A percentile compares a stretch with the other conserved stretches of the same genome.
phyloP scores from a whole-genome alignment of 2,113 vertebrate genomes.

The Cynoglossus semilaevis region DNA sequence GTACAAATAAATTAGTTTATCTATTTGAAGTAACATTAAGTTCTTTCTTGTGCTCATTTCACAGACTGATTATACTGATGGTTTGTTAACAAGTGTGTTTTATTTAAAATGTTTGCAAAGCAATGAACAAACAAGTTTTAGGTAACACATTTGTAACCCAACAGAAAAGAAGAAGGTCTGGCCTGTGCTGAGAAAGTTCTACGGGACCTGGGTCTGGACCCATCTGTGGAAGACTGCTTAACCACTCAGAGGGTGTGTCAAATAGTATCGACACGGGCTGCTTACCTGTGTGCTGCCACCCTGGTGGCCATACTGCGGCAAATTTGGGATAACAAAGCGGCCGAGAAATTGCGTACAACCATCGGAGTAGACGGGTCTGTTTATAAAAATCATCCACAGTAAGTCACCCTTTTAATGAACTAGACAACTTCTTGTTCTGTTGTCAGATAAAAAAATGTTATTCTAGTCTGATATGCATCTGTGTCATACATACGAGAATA shows the following conservation, averaged over 20 bases:
- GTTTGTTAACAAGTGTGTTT: too few relatives aligned
- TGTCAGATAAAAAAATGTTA: too few relatives aligned
- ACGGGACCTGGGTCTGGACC: constrained; percentile 80
- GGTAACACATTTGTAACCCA: not conserved
- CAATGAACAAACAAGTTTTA: not conserved
- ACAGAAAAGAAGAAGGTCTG: constrained; percentile 86
- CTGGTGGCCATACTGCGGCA: constrained; percentile 86
- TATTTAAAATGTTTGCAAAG: not conserved
- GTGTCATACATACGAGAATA: too few relatives aligned
- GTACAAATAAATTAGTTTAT: too few relatives aligned
- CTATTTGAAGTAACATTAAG: too few relatives aligned
- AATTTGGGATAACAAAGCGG: constrained; percentile 91
- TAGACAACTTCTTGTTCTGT: too few relatives aligned
- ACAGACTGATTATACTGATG: too few relatives aligned
- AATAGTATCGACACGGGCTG: constrained; percentile 88
- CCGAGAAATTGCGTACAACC: constrained; percentile 84
- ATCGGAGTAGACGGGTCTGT: constrained; percentile 91
- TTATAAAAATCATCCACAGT: constrained; percentile 96
- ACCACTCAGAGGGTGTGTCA: constrained; percentile 87
- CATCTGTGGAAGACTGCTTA: constrained; percentile 83
- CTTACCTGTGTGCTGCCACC: constrained; percentile 86
- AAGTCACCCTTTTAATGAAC: constrained; percentile 57
- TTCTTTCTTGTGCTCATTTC: too few relatives aligned
- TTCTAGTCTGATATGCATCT: too few relatives aligned
- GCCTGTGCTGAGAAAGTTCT: constrained; percentile 81